Percentiles rank a stretch among this genome's conserved stretches.
Conservation (phyloP, 2,113 vertebrate genomes). For the Hemiprocne comata region DNA sequence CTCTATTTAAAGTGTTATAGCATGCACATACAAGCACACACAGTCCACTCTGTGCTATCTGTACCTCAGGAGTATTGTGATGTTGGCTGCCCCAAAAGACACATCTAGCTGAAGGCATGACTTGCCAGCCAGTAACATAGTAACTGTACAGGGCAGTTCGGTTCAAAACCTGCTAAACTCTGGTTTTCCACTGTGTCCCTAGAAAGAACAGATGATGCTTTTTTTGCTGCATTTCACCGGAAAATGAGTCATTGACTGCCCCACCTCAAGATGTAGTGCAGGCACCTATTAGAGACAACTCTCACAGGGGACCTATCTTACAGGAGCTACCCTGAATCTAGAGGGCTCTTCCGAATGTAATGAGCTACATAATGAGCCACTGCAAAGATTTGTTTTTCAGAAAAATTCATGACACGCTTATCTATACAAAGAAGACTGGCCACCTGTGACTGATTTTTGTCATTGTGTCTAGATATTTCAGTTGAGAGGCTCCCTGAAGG, state of each 20-base stretch:
- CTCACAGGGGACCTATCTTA: neutral
- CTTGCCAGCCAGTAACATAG: neutral
- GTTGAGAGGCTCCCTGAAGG: neutral
- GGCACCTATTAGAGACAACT: neutral
- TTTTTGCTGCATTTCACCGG: neutral
- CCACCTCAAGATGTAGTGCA: neutral
- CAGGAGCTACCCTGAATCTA: neutral
- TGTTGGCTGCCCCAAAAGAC: neutral
- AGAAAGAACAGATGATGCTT: neutral
- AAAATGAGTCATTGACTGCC: neutral
- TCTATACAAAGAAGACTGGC: neutral
- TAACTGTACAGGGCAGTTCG: neutral
- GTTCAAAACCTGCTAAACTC: neutral
- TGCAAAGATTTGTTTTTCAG: neutral
- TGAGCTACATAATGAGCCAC: neutral
- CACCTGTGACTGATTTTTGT: neutral
- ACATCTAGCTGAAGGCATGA: neutral
- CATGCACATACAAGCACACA: neutral
- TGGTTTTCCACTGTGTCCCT: neutral
- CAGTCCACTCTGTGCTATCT: neutral
- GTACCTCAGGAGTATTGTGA: neutral
- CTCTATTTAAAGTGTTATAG: neutral
- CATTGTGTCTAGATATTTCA: neutral
- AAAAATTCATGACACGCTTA: neutral
- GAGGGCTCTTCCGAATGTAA: neutral